A percentile compares a stretch with the other conserved stretches of the same genome.
Evolutionary conservation across 2,797 vertebrate genomes (phyloP).

Genomic region (Myotis pilosus): DNA sequence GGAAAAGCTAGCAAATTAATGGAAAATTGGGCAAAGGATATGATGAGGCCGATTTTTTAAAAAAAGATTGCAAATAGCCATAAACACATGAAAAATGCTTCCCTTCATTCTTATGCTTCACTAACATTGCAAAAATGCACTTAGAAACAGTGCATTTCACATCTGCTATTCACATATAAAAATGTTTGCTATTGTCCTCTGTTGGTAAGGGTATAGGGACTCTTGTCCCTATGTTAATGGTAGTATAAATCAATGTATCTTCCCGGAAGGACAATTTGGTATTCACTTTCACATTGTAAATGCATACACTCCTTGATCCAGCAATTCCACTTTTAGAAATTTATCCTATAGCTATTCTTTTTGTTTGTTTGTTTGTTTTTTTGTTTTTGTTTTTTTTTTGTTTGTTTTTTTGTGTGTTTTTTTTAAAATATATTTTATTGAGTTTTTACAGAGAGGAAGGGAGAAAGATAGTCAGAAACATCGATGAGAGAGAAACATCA

Average conservation of each 20-base stretch:
- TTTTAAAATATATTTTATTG: too few species aligned
- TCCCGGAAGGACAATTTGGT: not conserved
- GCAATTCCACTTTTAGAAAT: conserved; percentile 29
- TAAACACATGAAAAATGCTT: conserved; percentile 44
- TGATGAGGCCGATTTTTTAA: conserved; percentile 32
- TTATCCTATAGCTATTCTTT: conserved; percentile 20
- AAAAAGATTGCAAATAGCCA: conserved; percentile 40
- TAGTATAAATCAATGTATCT: not conserved
- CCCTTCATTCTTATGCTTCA: not conserved
- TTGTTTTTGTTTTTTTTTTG: too few species aligned
- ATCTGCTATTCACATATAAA: conserved; percentile 22
- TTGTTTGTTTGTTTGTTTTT: too few species aligned
- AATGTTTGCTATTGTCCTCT: conserved; percentile 20
- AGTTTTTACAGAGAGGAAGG: too few species aligned
- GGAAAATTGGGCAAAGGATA: conserved; percentile 55
- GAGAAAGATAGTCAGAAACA: too few species aligned
- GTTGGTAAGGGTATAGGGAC: not conserved
- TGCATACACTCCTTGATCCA: not conserved
- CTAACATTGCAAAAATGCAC: conserved; percentile 50
- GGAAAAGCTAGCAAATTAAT: conserved; percentile 59
- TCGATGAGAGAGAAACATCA: too few species aligned
- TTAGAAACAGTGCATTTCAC: not conserved
- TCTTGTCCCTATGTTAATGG: not conserved
- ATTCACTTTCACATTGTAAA: conserved; percentile 28
- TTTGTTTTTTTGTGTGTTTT: too few species aligned